A percentile compares a stretch with the other conserved stretches of the same genome.
Conservation (phyloP, 64 coral and sea anemone genomes). For the Cladopsammia gracilis region DNA sequence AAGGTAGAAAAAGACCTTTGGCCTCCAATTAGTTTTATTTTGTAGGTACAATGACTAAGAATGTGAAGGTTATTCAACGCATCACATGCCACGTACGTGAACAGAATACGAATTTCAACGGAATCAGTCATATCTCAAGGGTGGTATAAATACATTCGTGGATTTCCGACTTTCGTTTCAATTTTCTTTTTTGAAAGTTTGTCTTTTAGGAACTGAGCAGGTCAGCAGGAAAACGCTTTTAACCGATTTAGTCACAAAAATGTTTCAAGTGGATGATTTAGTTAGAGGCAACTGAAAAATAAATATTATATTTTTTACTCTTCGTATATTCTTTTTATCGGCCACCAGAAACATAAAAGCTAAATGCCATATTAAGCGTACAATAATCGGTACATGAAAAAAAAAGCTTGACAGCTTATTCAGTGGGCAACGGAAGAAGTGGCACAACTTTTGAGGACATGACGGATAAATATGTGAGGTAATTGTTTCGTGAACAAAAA, state of each 20-base stretch:
- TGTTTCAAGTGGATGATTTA: too few species aligned
- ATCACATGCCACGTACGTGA: too few species aligned
- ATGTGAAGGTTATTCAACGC: too few species aligned
- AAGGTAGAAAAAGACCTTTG: not conserved
- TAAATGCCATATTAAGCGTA: not conserved
- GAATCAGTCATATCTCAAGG: not conserved
- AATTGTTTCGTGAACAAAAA: constrained; percentile 9
- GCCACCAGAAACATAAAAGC: too few species aligned
- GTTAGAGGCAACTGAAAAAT: too few species aligned
- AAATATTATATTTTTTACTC: too few species aligned
- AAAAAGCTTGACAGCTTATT: not conserved
- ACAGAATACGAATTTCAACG: not conserved
- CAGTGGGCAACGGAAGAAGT: too few species aligned
- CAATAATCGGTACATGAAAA: not conserved
- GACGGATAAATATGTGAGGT: not conserved
- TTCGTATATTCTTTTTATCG: too few species aligned
- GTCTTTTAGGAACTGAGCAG: not conserved
- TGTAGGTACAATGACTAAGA: not conserved
- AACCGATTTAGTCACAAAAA: too few species aligned
- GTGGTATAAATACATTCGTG: not conserved
- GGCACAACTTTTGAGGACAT: not conserved
- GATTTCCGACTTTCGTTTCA: not conserved
- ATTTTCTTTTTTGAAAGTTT: not conserved
- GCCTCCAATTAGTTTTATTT: not conserved
- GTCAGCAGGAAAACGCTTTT: too few species aligned